phyloP scores from a whole-genome alignment of 2,888 invertebrate genomes.

The Microplitis manilae region DNA sequence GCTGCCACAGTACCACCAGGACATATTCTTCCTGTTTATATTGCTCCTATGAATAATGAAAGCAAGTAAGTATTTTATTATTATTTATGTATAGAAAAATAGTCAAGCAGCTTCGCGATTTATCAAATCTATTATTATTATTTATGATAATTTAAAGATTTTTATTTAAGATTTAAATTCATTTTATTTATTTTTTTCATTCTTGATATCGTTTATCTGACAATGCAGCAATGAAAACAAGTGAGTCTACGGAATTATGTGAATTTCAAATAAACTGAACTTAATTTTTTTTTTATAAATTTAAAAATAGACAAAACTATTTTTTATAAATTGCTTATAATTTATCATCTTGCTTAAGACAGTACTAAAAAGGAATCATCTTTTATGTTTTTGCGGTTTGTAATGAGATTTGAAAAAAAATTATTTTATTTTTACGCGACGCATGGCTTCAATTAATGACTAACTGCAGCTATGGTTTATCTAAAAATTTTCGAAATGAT shows the following conservation, averaged over 20 bases:
- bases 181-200: slow-evolving; percentile 25
- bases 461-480: background rate
- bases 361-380: background rate
- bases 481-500: background rate
- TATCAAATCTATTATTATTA: slow-evolving; percentile 14
- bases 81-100: slow-evolving; percentile 20
- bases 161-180: slow-evolving; percentile 6
- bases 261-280: slow-evolving; percentile 24
- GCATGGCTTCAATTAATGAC: slow-evolving; percentile 27
- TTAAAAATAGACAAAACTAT: background rate
- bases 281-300: slow-evolving; percentile 1
- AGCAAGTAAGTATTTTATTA: slow-evolving; percentile 78
- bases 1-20: slow-evolving; percentile 76
- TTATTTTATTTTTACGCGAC: background rate
- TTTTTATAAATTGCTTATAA: background rate
- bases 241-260: slow-evolving; percentile 52
- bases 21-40: slow-evolving; percentile 81
- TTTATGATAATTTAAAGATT: background rate
- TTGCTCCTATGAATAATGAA: slow-evolving; percentile 85
- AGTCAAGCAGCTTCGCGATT: background rate
- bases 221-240: slow-evolving; percentile 56
- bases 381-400: background rate
- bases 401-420: background rate
- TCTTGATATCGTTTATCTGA: slow-evolving; percentile 41
- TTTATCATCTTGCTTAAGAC: background rate